Evolutionary conservation across 2,113 vertebrate species (phyloP).

Genomic region (Reinhardtius hippoglossoides): DNA sequence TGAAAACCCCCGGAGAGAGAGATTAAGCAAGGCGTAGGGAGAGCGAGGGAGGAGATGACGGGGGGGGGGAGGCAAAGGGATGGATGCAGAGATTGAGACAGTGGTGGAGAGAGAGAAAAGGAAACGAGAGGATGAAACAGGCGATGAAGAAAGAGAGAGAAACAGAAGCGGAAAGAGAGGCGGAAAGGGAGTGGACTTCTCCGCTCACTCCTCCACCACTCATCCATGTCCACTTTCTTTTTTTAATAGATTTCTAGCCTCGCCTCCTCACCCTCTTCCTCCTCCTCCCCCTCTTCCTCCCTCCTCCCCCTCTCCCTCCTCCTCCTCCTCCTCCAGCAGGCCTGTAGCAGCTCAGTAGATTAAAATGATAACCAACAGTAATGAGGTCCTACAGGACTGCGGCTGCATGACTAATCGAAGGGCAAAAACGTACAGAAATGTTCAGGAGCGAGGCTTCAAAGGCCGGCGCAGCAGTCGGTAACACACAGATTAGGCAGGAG

Average conservation of each 20-base stretch:
- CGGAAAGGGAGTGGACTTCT: conserved; percentile 30
- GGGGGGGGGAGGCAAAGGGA: neutral
- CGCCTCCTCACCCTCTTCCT: conserved; percentile 39
- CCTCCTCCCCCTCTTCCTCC: conserved; percentile 35
- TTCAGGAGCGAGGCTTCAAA: conserved; percentile 38
- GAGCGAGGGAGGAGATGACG: neutral
- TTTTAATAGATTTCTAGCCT: conserved; percentile 71
- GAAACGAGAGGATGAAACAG: conserved; percentile 21
- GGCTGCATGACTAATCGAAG: conserved; percentile 71
- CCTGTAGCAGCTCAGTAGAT: conserved; percentile 64
- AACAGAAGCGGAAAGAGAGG: conserved; percentile 8
- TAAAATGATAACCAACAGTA: conserved; percentile 76
- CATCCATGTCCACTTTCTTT: conserved; percentile 64
- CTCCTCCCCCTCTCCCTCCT: neutral
- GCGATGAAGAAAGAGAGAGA: conserved; percentile 6
- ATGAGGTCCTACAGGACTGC: conserved; percentile 77
- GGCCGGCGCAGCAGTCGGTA: conserved; percentile 11
- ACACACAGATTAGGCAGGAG: conserved; percentile 42
- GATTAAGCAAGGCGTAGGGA: neutral
- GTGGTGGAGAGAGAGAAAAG: neutral
- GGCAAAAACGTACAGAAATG: conserved; percentile 57
- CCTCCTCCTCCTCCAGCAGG: conserved; percentile 33
- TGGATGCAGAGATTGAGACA: neutral
- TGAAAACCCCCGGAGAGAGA: conserved; percentile 52
- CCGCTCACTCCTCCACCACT: conserved; percentile 50